Conservation (phyloP, 2,113 vertebrate species). For the human (Homo sapiens) region DNA sequence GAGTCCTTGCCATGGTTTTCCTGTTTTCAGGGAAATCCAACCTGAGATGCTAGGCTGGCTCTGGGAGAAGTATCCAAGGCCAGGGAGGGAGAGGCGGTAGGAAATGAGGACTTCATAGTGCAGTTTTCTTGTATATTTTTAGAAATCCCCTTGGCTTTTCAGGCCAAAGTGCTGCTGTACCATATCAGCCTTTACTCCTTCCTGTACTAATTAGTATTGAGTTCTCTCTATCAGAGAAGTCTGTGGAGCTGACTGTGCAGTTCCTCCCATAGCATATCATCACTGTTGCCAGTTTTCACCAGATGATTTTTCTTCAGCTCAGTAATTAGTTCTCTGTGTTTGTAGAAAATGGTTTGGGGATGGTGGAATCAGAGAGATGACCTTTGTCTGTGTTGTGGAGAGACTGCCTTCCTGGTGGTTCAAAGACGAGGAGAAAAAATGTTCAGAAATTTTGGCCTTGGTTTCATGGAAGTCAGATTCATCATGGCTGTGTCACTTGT, state of each 20-base stretch:
- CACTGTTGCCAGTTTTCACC: not conserved
- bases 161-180: not conserved
- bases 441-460: slow-evolving; percentile 18
- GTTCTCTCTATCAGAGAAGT: not conserved
- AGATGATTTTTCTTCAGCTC: slow-evolving; percentile 48
- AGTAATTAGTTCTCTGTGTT: slow-evolving; percentile 45
- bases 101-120: not conserved
- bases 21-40: not conserved
- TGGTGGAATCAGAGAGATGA: slow-evolving; percentile 30
- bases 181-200: not conserved
- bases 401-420: not conserved
- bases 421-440: not conserved
- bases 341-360: slow-evolving; percentile 4
- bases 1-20: not conserved
- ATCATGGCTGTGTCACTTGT: not conserved
- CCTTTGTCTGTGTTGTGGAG: slow-evolving; percentile 30
- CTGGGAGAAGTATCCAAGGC: not conserved
- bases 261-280: not conserved
- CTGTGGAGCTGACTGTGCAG: not conserved
- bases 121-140: not conserved
- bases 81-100: not conserved
- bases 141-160: not conserved
- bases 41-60: not conserved
- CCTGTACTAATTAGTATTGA: not conserved
- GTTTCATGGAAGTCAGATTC: not conserved